Conservation (phyloP, 1,140 invertebrate genomes). For the Drosophila albomicans region DNA sequence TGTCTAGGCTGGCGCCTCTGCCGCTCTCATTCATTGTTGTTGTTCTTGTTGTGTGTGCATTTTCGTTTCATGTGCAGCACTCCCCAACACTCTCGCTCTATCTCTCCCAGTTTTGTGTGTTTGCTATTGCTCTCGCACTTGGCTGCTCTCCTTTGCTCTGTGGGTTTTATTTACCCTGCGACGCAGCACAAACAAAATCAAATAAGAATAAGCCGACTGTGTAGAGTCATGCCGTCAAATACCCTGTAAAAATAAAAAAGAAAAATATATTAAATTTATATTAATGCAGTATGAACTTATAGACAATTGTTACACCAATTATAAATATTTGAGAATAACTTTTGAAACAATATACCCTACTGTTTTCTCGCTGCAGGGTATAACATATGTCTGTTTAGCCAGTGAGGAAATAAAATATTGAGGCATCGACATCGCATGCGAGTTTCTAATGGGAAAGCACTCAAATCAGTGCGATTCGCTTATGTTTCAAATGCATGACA, state of each 20-base stretch:
- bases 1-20: conserved; percentile 7
- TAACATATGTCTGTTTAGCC: conserved; percentile 34
- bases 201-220: conserved; percentile 9
- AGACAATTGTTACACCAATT: background rate
- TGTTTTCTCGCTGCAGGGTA: background rate
- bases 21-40: conserved; percentile 4
- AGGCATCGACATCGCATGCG: conserved; percentile 55
- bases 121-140: conserved; percentile 17
- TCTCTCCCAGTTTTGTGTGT: background rate
- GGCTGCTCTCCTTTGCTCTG: conserved; percentile 23
- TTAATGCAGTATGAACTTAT: background rate
- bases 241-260: background rate
- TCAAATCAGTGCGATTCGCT: conserved; percentile 68
- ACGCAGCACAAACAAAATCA: conserved; percentile 26
- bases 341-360: conserved; percentile 4
- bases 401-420: conserved; percentile 17
- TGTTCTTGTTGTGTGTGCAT: conserved; percentile 14
- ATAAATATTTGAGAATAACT: background rate
- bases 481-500: conserved; percentile 66
- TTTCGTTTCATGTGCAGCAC: conserved; percentile 31
- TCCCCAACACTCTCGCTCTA: conserved; percentile 26
- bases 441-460: conserved; percentile 68
- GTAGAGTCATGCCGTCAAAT: background rate
- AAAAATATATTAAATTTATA: background rate
- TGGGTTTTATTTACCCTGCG: conserved; percentile 39